These are phyloP conservation scores for Drosophila hydei DNA, from an alignment of 1,140 invertebrate genomes.

Conservation along the genomic window DNA sequence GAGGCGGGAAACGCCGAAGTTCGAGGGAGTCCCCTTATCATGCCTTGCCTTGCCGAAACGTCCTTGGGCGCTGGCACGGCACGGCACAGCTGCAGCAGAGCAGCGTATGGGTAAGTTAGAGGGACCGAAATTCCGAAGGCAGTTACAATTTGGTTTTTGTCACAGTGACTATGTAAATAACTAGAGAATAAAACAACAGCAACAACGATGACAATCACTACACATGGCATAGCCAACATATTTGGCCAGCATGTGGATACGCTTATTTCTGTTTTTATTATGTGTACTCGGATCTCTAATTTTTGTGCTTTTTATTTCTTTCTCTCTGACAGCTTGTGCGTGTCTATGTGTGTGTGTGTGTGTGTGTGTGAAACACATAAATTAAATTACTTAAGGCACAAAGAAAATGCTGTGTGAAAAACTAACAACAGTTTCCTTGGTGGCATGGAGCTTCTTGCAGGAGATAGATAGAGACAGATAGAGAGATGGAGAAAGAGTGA, in stretches of 20 bases:
- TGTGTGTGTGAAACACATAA: constrained; percentile 43
- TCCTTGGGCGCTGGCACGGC: neutral
- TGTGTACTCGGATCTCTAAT: constrained; percentile 29
- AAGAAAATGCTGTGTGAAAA: constrained; percentile 44
- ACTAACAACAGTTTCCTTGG: constrained; percentile 61
- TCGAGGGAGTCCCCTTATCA: neutral
- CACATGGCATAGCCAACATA: constrained; percentile 2
- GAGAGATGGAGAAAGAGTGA: neutral
- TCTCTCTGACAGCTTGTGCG: neutral
- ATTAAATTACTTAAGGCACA: constrained; percentile 70
- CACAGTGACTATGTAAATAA: constrained; percentile 39
- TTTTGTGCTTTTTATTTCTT: constrained; percentile 1
- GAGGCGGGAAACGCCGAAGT: constrained; percentile 4
- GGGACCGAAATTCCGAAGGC: constrained; percentile 4
- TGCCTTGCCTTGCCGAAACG: neutral
- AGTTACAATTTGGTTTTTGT: constrained; percentile 28
- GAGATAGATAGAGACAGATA: neutral
- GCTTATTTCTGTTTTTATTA: constrained; percentile 25
- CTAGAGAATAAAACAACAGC: constrained; percentile 3
- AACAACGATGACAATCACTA: constrained; percentile 8
- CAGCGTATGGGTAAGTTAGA: neutral
- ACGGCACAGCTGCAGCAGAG: neutral
- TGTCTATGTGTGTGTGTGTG: constrained; percentile 18
- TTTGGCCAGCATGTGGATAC: constrained; percentile 25
- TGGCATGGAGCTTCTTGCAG: constrained; percentile 48